A percentile compares a stretch with the other conserved stretches of the same genome.
phyloP scores from a whole-genome alignment of 2,113 vertebrate genomes.

The Microcebus jonahi region DNA sequence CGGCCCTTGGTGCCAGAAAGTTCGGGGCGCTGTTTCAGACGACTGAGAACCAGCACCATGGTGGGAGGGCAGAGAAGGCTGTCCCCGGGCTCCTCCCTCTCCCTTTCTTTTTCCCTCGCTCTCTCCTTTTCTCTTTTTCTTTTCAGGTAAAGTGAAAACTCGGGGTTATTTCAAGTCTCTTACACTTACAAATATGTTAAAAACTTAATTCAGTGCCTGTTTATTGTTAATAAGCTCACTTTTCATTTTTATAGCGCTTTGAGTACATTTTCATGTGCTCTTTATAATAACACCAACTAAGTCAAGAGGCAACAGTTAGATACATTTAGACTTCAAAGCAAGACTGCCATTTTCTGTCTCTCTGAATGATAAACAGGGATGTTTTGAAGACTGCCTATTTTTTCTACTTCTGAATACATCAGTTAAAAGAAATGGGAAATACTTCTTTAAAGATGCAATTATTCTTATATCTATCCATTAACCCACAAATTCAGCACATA shows the following conservation, averaged over 20 bases:
- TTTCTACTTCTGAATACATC: neutral
- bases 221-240: neutral
- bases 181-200: neutral
- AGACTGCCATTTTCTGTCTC: neutral
- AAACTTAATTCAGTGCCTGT: neutral
- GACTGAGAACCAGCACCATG: neutral
- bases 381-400: neutral
- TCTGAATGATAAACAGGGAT: neutral
- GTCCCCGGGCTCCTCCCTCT: neutral
- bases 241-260: neutral
- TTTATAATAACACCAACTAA: neutral
- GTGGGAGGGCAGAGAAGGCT: neutral
- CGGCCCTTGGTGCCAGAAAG: no score
- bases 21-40: no score
- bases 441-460: neutral
- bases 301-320: neutral
- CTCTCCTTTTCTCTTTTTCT: neutral
- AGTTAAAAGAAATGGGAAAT: neutral
- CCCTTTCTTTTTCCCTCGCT: neutral
- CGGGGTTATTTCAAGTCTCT: neutral
- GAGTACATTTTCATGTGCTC: neutral
- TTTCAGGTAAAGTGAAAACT: neutral
- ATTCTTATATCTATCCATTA: neutral
- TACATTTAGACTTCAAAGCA: neutral
- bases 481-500: neutral